phyloP scores from a whole-genome alignment of 2,113 vertebrate genomes.

The Atractosteus spatula region DNA sequence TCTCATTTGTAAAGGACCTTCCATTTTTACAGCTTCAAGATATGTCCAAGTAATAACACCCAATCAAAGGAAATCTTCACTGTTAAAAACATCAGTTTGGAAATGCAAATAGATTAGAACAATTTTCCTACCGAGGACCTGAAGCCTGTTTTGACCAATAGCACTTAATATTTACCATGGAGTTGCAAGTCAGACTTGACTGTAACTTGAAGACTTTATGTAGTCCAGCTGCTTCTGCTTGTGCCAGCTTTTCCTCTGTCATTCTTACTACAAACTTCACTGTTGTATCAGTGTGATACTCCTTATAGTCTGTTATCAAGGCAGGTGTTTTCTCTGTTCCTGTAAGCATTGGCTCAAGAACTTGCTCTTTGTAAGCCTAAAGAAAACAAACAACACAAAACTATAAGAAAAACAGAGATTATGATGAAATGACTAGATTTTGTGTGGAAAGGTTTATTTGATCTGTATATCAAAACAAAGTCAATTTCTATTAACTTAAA shows the following conservation, averaged over 20 bases:
- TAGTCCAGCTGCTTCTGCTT: conserved; percentile 92
- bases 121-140: too few relatives aligned
- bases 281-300: conserved; percentile 94
- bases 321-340: conserved; percentile 94
- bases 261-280: conserved; percentile 97
- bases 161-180: conserved; percentile 75
- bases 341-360: conserved; percentile 95
- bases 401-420: conserved; percentile 18
- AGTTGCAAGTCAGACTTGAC: conserved; percentile 96
- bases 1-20: too few relatives aligned
- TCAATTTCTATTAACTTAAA: background rate
- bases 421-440: background rate
- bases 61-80: too few relatives aligned
- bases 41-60: too few relatives aligned
- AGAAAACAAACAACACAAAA: conserved; percentile 18
- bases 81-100: too few relatives aligned
- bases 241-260: conserved; percentile 93
- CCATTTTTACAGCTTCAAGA: too few relatives aligned
- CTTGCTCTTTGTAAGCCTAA: conserved; percentile 94
- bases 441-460: too few relatives aligned
- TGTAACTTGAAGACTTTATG: conserved; percentile 99
- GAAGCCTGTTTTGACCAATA: too few relatives aligned
- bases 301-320: conserved; percentile 94
- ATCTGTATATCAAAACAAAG: too few relatives aligned
- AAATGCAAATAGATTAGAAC: too few relatives aligned